phyloP scores from a whole-genome alignment of 1,140 invertebrate species.

The Orussus abietinus region DNA sequence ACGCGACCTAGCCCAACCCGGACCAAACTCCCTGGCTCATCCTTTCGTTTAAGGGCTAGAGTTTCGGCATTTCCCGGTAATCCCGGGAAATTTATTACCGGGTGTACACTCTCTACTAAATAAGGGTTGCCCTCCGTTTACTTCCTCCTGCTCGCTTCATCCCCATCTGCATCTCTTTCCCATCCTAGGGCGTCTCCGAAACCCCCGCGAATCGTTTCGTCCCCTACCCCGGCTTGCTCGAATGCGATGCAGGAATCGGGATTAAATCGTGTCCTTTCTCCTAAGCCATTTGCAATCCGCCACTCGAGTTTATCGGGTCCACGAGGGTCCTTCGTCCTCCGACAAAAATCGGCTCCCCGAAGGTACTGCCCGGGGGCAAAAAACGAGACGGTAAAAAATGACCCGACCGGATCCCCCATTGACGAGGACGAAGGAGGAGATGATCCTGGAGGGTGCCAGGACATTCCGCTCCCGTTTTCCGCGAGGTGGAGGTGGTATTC shows the following conservation, averaged over 20 bases:
- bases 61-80: conserved; percentile 23
- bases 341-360: too few species aligned
- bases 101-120: conserved; percentile 38
- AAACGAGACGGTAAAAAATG: too few species aligned
- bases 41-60: conserved; percentile 21
- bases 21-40: conserved; percentile 21
- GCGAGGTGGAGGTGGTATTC: too few species aligned
- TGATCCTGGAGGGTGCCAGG: too few species aligned
- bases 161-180: conserved; percentile 2
- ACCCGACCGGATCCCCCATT: too few species aligned
- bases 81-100: conserved; percentile 37
- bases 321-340: too few species aligned
- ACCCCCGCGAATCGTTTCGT: conserved; percentile 28
- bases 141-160: conserved; percentile 13
- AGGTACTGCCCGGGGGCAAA: too few species aligned
- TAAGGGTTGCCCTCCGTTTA: conserved; percentile 37
- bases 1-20: too few species aligned
- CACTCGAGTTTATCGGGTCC: conserved; percentile 10
- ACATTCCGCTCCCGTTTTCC: too few species aligned
- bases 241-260: conserved; percentile 38
- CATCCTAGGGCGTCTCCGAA: background rate
- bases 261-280: conserved; percentile 38
- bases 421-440: too few species aligned
- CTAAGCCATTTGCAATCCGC: conserved; percentile 30
- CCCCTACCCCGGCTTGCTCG: conserved; percentile 24